phyloP scores from a whole-genome alignment of 2,113 vertebrate species.

The Clarias magur region DNA sequence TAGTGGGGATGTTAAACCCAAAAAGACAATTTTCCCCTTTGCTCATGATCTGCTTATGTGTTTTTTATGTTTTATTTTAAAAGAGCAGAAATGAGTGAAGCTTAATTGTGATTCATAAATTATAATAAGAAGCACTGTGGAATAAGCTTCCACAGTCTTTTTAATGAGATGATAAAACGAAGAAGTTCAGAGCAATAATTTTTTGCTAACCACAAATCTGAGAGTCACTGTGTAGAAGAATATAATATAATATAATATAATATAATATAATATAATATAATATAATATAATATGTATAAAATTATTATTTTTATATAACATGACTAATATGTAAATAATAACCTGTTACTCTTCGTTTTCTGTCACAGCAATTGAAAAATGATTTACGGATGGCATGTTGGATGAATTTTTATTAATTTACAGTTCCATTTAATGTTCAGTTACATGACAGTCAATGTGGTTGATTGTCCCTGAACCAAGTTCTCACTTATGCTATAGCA shows the following conservation, averaged over 20 bases:
- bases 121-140: conserved; percentile 69
- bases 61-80: conserved; percentile 71
- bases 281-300: background rate
- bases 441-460: background rate
- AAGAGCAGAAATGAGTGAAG: conserved; percentile 66
- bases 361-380: background rate
- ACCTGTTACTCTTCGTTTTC: background rate
- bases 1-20: conserved; percentile 51
- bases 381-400: background rate
- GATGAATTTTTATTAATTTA: background rate
- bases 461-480: background rate
- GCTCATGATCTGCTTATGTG: conserved; percentile 51
- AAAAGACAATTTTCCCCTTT: conserved; percentile 56
- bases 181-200: conserved; percentile 66
- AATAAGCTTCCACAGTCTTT: conserved; percentile 61
- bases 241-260: background rate
- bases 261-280: background rate
- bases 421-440: background rate
- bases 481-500: background rate
- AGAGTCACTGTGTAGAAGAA: conserved; percentile 46
- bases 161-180: conserved; percentile 75
- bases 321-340: background rate
- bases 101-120: conserved; percentile 78
- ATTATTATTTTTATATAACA: background rate
- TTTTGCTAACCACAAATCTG: conserved; percentile 66